phyloP scores from a whole-genome alignment of 2,888 invertebrate species.

The Tridacna gigas region DNA sequence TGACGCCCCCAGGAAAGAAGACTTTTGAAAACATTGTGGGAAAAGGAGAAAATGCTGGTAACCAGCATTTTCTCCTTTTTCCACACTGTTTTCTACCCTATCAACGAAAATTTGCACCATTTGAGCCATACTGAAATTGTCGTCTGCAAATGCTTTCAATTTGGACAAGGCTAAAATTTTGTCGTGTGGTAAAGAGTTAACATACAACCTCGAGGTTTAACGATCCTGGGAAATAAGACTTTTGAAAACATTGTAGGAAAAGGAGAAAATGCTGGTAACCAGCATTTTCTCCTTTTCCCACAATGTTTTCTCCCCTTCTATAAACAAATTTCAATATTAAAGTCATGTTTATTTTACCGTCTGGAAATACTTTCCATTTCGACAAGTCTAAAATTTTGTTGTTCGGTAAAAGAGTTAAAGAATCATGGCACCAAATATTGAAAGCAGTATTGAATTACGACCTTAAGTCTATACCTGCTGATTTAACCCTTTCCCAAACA shows the following conservation, averaged over 20 bases:
- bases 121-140: neutral
- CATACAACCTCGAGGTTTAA: no score
- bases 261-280: neutral
- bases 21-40: neutral
- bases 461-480: slow-evolving; percentile 20
- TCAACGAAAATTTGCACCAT: neutral
- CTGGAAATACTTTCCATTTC: no score
- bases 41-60: neutral
- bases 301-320: no score
- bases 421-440: neutral
- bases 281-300: neutral
- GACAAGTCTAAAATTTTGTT: no score
- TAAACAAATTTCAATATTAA: no score
- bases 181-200: neutral
- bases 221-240: neutral
- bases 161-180: neutral
- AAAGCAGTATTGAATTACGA: slow-evolving; percentile 15
- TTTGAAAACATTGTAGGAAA: neutral
- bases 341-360: no score
- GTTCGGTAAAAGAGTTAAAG: neutral
- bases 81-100: neutral
- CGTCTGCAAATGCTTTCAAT: neutral
- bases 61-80: neutral
- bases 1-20: neutral
- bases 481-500: no score